Evolutionary conservation across 2,113 vertebrate genomes (phyloP).

Genomic region (Hyperopisus bebe): DNA sequence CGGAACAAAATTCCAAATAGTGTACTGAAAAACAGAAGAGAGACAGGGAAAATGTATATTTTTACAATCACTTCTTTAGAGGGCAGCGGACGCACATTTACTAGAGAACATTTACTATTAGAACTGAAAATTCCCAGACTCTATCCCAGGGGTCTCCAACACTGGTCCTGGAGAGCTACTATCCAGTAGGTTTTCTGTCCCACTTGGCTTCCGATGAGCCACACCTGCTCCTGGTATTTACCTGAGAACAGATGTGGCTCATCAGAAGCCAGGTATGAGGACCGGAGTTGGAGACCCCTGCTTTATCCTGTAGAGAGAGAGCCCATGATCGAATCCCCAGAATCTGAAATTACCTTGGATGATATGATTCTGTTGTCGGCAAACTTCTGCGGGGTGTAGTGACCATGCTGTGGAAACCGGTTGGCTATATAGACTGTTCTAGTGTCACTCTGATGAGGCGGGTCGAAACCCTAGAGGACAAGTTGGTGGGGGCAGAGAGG

Average conservation of each 20-base stretch:
- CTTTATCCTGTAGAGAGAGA: not conserved
- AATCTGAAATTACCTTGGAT: slow-evolving; percentile 80
- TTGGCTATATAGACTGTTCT: slow-evolving; percentile 95
- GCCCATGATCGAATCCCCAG: not conserved
- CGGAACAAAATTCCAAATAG: slow-evolving; percentile 95
- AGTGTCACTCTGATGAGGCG: slow-evolving; percentile 93
- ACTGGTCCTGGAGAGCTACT: too few relatives aligned
- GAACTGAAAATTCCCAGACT: not conserved
- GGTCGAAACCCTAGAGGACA: slow-evolving; percentile 83
- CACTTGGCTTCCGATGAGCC: too few relatives aligned
- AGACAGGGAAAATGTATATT: not conserved
- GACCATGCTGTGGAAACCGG: slow-evolving; percentile 85
- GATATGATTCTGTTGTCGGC: slow-evolving; percentile 96
- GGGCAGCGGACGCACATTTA: not conserved
- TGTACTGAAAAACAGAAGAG: slow-evolving; percentile 70
- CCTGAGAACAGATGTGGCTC: too few relatives aligned
- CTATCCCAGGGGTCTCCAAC: too few relatives aligned
- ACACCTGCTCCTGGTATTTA: too few relatives aligned
- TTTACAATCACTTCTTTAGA: not conserved
- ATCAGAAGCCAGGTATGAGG: too few relatives aligned
- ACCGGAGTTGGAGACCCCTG: too few relatives aligned
- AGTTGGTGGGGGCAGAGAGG: slow-evolving; percentile 17
- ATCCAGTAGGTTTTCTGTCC: too few relatives aligned
- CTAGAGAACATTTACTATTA: not conserved
- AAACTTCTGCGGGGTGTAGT: slow-evolving; percentile 92